Percentiles rank a stretch among this genome's conserved stretches.
Conservation (phyloP, 1,140 invertebrate species). For the Sinella curviseta region DNA sequence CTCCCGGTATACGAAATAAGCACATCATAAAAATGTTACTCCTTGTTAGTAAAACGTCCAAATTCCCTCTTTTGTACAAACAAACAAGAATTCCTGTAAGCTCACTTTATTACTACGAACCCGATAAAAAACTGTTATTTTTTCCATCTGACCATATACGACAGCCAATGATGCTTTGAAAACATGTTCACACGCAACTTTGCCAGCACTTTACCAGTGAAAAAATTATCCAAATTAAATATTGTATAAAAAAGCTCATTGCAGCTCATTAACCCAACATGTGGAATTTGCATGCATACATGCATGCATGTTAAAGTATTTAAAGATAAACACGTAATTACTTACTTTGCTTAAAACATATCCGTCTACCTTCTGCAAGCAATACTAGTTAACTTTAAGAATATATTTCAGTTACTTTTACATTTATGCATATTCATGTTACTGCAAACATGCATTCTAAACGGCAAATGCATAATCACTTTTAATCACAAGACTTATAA, state of each 20-base stretch:
- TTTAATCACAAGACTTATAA: neutral
- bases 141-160: neutral
- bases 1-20: no score
- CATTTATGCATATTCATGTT: no score
- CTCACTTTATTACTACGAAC: neutral
- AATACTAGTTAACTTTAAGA: no score
- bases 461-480: no score
- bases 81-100: neutral
- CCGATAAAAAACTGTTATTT: neutral
- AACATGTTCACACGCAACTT: neutral
- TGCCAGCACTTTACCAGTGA: neutral
- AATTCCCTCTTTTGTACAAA: neutral
- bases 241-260: neutral
- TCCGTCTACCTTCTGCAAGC: neutral
- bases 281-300: neutral
- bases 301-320: neutral
- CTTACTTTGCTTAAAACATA: neutral
- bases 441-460: no score
- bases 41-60: neutral
- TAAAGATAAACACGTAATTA: neutral
- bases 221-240: conserved; percentile 19
- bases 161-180: neutral
- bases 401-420: no score
- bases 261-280: neutral
- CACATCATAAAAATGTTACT: neutral